Percentiles rank a stretch among this genome's conserved stretches.
Evolutionary conservation across 2,113 vertebrate species (phyloP).

Genomic region (Butorides virescens): DNA sequence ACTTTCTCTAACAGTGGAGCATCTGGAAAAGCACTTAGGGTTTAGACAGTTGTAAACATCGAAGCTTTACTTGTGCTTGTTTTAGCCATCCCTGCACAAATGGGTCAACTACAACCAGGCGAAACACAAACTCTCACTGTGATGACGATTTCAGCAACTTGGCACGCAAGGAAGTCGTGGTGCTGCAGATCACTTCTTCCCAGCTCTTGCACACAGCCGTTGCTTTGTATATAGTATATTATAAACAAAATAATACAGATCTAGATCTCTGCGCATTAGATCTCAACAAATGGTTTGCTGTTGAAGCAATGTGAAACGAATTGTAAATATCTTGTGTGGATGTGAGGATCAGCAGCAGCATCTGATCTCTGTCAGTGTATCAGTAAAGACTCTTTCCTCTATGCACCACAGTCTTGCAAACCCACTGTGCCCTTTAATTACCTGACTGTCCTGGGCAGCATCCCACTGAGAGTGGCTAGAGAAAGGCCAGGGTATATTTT

Average conservation of each 20-base stretch:
- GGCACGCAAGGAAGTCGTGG: rapidly evolving
- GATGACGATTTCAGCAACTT: background rate
- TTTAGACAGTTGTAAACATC: background rate
- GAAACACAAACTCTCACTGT: background rate
- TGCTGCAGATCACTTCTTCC: background rate
- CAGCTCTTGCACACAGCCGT: background rate
- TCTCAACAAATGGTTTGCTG: background rate
- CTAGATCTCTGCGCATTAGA: background rate
- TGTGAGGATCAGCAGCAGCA: background rate
- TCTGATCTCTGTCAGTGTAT: background rate
- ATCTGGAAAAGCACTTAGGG: background rate
- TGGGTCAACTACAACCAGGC: background rate
- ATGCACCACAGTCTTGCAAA: background rate
- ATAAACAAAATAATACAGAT: background rate
- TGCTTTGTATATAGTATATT: background rate
- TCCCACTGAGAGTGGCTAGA: background rate
- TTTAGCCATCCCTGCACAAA: background rate
- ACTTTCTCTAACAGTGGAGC: background rate
- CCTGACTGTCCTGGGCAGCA: background rate
- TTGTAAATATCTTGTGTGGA: background rate
- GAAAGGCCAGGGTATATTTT: background rate
- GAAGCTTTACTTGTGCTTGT: background rate
- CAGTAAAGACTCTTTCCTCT: background rate
- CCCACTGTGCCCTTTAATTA: background rate
- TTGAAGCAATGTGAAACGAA: background rate